Evolutionary conservation across 2,113 vertebrate genomes (phyloP).

Genomic region (Mormoops blainvillei): DNA sequence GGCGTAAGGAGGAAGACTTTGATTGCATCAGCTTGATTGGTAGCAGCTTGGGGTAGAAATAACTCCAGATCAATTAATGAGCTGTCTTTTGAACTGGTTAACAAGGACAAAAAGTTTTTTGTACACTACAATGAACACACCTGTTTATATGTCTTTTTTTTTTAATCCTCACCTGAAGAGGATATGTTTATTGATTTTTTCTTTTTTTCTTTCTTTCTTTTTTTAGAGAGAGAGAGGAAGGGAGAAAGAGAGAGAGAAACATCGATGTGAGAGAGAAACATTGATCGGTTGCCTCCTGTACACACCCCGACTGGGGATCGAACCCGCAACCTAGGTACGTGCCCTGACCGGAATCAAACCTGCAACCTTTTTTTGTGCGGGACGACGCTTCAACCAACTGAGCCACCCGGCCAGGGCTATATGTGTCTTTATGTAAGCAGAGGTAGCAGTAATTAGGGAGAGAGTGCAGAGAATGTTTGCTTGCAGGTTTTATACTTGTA

Average conservation of each 20-base stretch:
- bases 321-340: no score
- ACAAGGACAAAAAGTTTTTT: slow-evolving; percentile 2
- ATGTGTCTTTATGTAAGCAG: not conserved
- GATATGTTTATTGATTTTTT: no score
- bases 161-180: no score
- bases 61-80: not conserved
- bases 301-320: no score
- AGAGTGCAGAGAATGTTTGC: slow-evolving; percentile 14
- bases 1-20: slow-evolving; percentile 71
- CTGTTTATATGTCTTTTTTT: not conserved
- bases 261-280: no score
- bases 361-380: not conserved
- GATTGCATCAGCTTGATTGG: slow-evolving; percentile 62
- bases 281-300: no score
- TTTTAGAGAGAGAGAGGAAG: no score
- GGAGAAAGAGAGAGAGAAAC: no score
- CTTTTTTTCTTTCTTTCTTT: no score
- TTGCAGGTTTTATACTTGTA: slow-evolving; percentile 45
- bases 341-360: no score
- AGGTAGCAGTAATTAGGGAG: not conserved
- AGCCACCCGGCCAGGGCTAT: not conserved
- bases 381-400: no score
- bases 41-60: slow-evolving; percentile 19
- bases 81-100: slow-evolving; percentile 18
- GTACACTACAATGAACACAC: not conserved